phyloP scores from a whole-genome alignment of 2,113 vertebrate genomes.

The Taurulus bubalis region DNA sequence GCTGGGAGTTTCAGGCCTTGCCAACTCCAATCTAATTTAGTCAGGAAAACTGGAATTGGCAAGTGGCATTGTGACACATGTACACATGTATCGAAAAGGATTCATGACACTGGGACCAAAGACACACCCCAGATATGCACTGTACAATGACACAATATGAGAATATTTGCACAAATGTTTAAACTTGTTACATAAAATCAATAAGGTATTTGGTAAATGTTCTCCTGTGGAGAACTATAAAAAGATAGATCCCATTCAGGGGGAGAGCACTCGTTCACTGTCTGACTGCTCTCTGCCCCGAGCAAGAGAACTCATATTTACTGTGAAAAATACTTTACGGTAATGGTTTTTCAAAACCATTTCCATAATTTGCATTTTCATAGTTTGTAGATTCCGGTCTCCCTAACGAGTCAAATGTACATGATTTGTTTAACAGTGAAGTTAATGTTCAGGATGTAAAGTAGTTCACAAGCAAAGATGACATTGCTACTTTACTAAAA shows the following conservation, averaged over 20 bases:
- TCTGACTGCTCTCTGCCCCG: too few species aligned
- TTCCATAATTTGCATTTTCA: too few species aligned
- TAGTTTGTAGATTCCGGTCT: too few species aligned
- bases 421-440: too few species aligned
- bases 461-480: too few species aligned
- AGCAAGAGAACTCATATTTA: not conserved
- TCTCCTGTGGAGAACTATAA: not conserved
- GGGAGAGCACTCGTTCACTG: too few species aligned
- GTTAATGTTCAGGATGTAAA: too few species aligned
- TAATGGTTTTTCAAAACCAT: not conserved
- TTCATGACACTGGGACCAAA: not conserved
- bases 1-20: not conserved
- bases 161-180: too few species aligned
- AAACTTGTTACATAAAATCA: not conserved
- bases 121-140: not conserved
- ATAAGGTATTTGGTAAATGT: not conserved
- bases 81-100: not conserved
- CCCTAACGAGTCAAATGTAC: too few species aligned
- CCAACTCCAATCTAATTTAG: conserved; percentile 3
- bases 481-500: too few species aligned
- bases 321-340: not conserved
- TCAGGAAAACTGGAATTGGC: not conserved
- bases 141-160: not conserved
- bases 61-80: conserved; percentile 1
- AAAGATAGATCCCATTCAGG: too few species aligned